Evolutionary conservation across 2,888 invertebrate genomes (phyloP).

Genomic region (Drosophila nr. perissopoda): DNA sequence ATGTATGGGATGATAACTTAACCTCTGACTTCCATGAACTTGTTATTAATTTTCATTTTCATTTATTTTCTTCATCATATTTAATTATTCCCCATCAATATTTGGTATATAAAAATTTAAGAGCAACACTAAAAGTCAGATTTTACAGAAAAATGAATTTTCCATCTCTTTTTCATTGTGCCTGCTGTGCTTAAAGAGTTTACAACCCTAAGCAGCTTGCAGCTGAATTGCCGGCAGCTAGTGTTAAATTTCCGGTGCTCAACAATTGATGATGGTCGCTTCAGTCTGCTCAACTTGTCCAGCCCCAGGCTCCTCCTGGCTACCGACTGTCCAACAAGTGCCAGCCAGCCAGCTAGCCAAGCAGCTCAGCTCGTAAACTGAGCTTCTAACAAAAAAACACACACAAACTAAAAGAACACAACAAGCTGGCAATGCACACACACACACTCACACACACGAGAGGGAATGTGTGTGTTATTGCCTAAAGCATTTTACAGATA

Average conservation of each 20-base stretch:
- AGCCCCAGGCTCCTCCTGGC: not conserved
- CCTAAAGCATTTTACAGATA: slow-evolving; percentile 10
- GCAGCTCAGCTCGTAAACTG: slow-evolving; percentile 28
- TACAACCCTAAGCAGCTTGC: not conserved
- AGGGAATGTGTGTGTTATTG: slow-evolving; percentile 5
- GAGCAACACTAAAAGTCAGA: not conserved
- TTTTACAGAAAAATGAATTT: not conserved
- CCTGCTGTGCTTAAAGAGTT: not conserved
- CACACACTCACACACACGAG: not conserved
- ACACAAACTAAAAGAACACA: slow-evolving; percentile 9
- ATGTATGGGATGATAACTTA: not conserved
- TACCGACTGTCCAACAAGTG: slow-evolving; percentile 30
- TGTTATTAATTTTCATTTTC: not conserved
- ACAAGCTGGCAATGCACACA: slow-evolving; percentile 24
- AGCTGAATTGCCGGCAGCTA: slow-evolving; percentile 3
- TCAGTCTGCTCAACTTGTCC: slow-evolving; percentile 2
- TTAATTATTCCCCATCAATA: not conserved
- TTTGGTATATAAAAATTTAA: not conserved
- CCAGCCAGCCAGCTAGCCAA: not conserved
- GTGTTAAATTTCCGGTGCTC: slow-evolving; percentile 1
- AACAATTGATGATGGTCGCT: slow-evolving; percentile 15
- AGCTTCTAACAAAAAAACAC: slow-evolving; percentile 1
- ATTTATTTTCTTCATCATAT: not conserved
- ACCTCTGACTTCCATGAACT: not conserved
- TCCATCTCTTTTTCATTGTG: not conserved